Percentiles rank a stretch among this genome's conserved stretches.
Evolutionary conservation across 2,797 vertebrate species (phyloP).

Genomic region (Melanotaenia boesemani): DNA sequence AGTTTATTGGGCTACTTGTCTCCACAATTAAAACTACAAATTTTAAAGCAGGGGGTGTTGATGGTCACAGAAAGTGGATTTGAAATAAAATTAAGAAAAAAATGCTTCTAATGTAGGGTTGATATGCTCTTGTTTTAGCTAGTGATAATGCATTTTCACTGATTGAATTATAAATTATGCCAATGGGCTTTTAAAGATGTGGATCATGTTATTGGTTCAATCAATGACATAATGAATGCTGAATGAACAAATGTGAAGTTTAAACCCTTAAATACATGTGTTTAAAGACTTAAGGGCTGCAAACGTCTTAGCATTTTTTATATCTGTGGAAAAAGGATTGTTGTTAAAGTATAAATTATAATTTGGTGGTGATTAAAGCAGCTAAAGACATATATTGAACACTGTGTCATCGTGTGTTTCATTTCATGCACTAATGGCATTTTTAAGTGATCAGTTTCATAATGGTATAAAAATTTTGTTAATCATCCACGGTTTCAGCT

Average conservation of each 20-base stretch:
- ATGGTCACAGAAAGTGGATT: not conserved
- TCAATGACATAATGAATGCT: not conserved
- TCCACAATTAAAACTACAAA: no score
- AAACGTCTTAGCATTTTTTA: no score
- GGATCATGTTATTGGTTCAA: not conserved
- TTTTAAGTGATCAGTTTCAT: not conserved
- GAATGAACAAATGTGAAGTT: not conserved
- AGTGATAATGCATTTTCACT: not conserved
- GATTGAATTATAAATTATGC: not conserved
- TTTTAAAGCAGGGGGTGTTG: not conserved
- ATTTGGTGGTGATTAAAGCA: not conserved
- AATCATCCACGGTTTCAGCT: not conserved
- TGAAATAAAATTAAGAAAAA: not conserved
- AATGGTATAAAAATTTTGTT: not conserved
- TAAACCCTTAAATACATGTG: not conserved
- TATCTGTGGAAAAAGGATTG: no score
- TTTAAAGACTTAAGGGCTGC: no score
- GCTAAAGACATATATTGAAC: not conserved
- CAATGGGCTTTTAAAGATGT: not conserved
- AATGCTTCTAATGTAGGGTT: not conserved
- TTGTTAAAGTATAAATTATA: no score
- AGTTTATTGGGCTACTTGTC: no score
- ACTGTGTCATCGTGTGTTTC: not conserved
- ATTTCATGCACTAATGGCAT: not conserved
- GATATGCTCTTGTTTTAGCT: not conserved